These are phyloP conservation scores for Sinonovacula constricta DNA, from an alignment of 1,140 invertebrate species.

Conservation along the genomic window DNA sequence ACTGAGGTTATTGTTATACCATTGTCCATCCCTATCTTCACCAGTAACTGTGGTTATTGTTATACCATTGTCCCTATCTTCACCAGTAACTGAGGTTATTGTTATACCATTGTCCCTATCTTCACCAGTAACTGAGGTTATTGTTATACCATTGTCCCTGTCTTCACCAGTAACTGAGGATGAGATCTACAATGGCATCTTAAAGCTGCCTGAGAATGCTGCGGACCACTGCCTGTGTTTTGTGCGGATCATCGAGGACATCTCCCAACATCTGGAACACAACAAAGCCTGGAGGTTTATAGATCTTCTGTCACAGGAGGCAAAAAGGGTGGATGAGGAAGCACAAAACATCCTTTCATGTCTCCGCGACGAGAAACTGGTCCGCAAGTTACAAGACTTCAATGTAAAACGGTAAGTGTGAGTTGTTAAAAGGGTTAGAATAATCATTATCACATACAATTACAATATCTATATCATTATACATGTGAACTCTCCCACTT, in stretches of 20 bases:
- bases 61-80: no score
- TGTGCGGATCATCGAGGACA: conserved; percentile 97
- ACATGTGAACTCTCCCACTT: no score
- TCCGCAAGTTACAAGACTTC: conserved; percentile 40
- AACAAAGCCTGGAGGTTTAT: conserved; percentile 93
- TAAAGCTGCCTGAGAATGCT: conserved; percentile 90
- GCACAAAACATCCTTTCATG: conserved; percentile 92
- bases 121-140: no score
- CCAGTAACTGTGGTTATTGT: no score
- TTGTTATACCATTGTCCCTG: no score
- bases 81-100: no score
- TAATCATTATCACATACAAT: no score
- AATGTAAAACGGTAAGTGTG: conserved; percentile 25
- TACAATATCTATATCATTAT: no score
- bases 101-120: no score
- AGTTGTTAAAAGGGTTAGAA: no score
- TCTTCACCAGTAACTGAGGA: conserved; percentile 85
- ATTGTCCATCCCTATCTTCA: no score
- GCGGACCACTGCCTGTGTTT: conserved; percentile 97
- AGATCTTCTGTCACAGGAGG: conserved; percentile 87
- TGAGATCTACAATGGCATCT: conserved; percentile 95
- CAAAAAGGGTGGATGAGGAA: conserved; percentile 91
- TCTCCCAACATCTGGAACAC: conserved; percentile 92
- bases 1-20: no score
- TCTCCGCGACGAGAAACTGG: conserved; percentile 82